Evolutionary conservation across 2,888 invertebrate genomes (phyloP).

Genomic region (Pyrrhosoma nymphula): DNA sequence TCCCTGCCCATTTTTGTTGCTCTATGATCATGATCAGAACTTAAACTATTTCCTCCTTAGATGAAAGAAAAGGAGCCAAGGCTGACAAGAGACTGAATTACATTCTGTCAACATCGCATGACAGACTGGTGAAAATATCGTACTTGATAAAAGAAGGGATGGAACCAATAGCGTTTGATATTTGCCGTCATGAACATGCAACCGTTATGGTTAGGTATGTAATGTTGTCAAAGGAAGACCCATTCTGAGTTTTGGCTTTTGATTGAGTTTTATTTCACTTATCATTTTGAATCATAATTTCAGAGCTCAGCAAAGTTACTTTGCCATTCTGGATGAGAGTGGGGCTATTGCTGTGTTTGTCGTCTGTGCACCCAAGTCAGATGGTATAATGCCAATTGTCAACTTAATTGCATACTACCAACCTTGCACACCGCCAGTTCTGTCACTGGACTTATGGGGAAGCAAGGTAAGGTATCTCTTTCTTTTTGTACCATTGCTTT

Average conservation of each 20-base stretch:
- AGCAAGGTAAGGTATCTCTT: background rate
- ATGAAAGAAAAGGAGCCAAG: slow-evolving; percentile 26
- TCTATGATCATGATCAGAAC: no score
- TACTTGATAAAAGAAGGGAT: slow-evolving; percentile 24
- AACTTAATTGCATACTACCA: slow-evolving; percentile 4
- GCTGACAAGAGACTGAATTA: background rate
- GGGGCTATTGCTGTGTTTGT: slow-evolving; percentile 38
- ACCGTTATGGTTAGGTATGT: slow-evolving; percentile 34
- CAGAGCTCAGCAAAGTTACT: slow-evolving; percentile 53
- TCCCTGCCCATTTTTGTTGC: no score
- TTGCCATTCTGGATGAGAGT: slow-evolving; percentile 44
- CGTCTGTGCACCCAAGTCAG: background rate
- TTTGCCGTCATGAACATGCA: slow-evolving; percentile 29
- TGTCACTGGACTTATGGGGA: slow-evolving; percentile 47
- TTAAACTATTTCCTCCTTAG: background rate
- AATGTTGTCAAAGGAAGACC: background rate
- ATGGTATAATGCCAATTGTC: slow-evolving; percentile 20
- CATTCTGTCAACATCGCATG: slow-evolving; percentile 45
- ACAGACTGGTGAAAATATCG: slow-evolving; percentile 39
- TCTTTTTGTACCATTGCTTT: background rate
- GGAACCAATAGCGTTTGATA: slow-evolving; percentile 10
- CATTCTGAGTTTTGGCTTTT: background rate
- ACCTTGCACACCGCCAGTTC: background rate
- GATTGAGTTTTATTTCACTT: background rate
- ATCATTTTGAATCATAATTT: background rate